Base-by-base conservation (phyloP, 2,888 invertebrate species). In the Andrena dorsata region DNA sequence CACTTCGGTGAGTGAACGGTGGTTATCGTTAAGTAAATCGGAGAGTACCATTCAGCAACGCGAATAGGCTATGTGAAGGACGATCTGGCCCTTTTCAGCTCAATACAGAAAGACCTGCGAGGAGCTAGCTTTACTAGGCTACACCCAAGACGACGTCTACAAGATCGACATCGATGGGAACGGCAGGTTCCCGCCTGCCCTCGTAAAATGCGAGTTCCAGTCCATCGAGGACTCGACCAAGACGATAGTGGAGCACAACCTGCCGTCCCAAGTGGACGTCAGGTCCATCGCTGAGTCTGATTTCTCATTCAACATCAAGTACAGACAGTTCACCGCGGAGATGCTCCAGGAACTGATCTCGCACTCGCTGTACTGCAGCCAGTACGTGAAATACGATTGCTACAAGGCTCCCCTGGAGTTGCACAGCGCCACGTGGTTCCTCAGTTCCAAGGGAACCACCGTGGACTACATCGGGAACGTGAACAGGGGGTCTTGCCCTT, bases 81-180 rank as follows among this genome's bases (percentile, higher is more conserved):
- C 1, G 1, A 35, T 32, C n/a, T 26, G 10, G n/a, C 5, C 3
- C 20, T 47, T 81, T 74, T 49, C 92, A 96, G 98, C 98, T 0
- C 96, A 97, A 78, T 98, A 97, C 92, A 96, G 98, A 85, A 97
- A 98, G 92, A 98, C 98, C 0, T 99, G 98, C 92, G 98, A 98
- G 94, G 98, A 98, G 91, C 93, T 98, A 76, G 98, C 98, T 0
- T 95, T 98, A 7, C 94, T 98, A 20, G 98, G 98, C 0, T 97
- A 97, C 90, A 98, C 97, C 0, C 96, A 97, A 88, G 98, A 98
- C 51, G 98, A 98, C 88, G 98, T 98, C 0, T 98, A 98, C 92
- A 96, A 97, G 63, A 98, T 98, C 89, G 98, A 99, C 92, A 98
- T 98, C 72, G 98, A 99, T 92, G 98, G 98, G 0, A 98, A 98